Evolutionary conservation across 2,113 vertebrate genomes (phyloP), one percentile per base, ranked within the genome.

Genomic region (Mirounga angustirostris): DNA sequence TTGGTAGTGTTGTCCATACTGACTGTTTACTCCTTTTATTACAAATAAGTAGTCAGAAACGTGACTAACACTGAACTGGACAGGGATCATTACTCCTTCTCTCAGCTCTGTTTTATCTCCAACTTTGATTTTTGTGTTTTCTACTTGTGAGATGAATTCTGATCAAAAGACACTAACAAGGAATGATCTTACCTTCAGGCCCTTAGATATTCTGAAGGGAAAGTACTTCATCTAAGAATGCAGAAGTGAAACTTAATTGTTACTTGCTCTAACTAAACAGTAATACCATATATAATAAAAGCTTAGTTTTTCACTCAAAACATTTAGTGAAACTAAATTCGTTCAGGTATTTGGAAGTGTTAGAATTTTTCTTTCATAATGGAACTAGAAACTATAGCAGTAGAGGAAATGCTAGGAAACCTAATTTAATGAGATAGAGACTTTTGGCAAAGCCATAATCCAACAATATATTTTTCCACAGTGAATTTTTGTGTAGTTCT

Each of bases 401-500:
- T 74, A 56, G 58, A 79, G 50, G 33, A 14, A 89, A 81, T 76
- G 21, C 7, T 46, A 36, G 30, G 79, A 91, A 93, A 73, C 21
- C 71, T 33, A 52, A 95, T 80, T 63, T 80, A 71, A 88, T 83
- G 33, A 81, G 54, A 89, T 74, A 54, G 81, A 94, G 33, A 43
- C 14, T 80, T 87, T 43, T 40, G 67, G 26, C 76, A 89, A 80
- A 84, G 46, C 18, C 26, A 22, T 54, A 69, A 76, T 63, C 28
- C 5, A 58, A 43, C 22, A 22, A 74, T 82, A 15, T 80, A 83
- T 91, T 87, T 92, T 69, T 5, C 30, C 19, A 36, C 69, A 36
- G 83, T 88, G 46, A 85, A 92, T 85, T 92, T 65, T 86, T 19
- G 8, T 52, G 18, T 61, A 89, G 43, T 58, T 89, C 22, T 87